Evolutionary conservation across 2,888 invertebrate genomes (phyloP).

Genomic region (Trachelus troglodyta): DNA sequence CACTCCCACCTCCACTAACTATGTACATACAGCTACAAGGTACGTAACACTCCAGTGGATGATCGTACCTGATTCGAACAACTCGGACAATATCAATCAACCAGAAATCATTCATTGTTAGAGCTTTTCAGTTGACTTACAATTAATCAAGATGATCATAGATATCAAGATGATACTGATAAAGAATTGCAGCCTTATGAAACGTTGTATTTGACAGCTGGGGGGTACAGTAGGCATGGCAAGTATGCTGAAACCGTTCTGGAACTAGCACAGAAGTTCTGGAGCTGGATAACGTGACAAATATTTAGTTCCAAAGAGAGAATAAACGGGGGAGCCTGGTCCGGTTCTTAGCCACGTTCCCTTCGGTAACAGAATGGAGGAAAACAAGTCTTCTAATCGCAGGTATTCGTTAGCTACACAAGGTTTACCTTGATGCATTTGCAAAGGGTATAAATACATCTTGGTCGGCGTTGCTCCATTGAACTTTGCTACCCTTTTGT

Average conservation of each 20-base stretch:
- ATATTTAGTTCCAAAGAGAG: not conserved
- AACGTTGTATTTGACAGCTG: not conserved
- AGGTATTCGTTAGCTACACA: slow-evolving; percentile 34
- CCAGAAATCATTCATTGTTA: not conserved
- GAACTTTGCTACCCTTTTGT: slow-evolving; percentile 61
- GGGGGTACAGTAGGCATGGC: not conserved
- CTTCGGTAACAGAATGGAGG: not conserved
- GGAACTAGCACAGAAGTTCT: not conserved
- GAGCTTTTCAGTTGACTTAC: not conserved
- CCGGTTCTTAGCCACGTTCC: not conserved
- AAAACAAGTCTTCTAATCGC: not conserved
- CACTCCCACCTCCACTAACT: too few species aligned
- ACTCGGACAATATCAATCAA: not conserved
- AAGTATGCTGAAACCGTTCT: not conserved
- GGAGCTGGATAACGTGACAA: not conserved
- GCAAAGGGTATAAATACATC: slow-evolving; percentile 55
- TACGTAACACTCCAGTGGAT: too few species aligned
- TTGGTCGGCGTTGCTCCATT: slow-evolving; percentile 62
- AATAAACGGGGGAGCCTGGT: not conserved
- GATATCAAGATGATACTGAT: not conserved
- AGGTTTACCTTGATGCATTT: slow-evolving; percentile 50
- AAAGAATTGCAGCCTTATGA: not conserved
- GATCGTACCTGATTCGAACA: not conserved
- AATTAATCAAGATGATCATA: not conserved
- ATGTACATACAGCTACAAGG: too few species aligned